Conservation (phyloP, 2,113 vertebrate genomes). For the Hemiscyllium ocellatum region DNA sequence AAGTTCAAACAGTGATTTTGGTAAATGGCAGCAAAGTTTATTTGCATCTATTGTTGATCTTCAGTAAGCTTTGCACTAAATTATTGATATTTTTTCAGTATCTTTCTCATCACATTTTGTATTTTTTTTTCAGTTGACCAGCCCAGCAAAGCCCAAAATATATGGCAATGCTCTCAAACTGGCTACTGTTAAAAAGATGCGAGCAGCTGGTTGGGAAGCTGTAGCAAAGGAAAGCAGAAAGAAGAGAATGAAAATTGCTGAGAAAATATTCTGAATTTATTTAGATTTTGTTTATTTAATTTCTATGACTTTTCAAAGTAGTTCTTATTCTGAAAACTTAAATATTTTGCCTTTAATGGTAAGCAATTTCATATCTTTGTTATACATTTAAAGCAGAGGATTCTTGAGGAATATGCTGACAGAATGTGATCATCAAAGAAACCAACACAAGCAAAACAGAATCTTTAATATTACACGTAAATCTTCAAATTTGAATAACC, state of each 20-base stretch:
- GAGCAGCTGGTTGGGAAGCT: slow-evolving; percentile 73
- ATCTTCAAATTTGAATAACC: slow-evolving; percentile 5
- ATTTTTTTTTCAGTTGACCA: slow-evolving; percentile 48
- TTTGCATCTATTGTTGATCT: background rate
- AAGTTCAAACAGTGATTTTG: background rate
- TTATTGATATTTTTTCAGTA: background rate
- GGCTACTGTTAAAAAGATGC: slow-evolving; percentile 68
- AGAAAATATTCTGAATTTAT: slow-evolving; percentile 59
- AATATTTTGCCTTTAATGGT: background rate
- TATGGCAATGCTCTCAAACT: slow-evolving; percentile 62
- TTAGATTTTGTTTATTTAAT: background rate
- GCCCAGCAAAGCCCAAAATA: slow-evolving; percentile 53
- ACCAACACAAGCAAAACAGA: background rate
- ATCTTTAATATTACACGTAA: background rate
- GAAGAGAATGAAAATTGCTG: slow-evolving; percentile 67
- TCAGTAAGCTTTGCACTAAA: background rate
- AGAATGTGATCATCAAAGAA: background rate
- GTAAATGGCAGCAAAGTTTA: background rate
- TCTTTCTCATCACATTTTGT: slow-evolving; percentile 6
- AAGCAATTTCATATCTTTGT: background rate
- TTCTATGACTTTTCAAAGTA: background rate
- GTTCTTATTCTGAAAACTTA: background rate
- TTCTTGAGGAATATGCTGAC: background rate
- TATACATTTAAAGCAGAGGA: background rate
- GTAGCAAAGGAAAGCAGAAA: slow-evolving; percentile 69